A percentile compares a stretch with the other conserved stretches of the same genome.
phyloP scores from a whole-genome alignment of 2,113 vertebrate species.

The Gorsachius goisagi region DNA sequence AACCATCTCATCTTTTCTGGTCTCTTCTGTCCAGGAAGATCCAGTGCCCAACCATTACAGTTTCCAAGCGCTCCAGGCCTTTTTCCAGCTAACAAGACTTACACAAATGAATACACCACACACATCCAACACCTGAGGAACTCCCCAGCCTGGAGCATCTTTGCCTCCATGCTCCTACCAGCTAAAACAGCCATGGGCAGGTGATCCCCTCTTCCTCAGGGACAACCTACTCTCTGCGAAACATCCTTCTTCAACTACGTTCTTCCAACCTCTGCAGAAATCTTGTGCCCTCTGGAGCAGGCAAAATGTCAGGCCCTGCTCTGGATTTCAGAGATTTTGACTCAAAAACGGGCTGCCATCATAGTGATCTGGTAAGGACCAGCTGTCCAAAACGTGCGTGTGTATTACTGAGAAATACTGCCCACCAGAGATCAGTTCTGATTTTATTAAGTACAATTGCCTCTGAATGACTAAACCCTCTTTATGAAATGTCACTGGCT shows the following conservation, averaged over 20 bases:
- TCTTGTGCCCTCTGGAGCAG: not conserved
- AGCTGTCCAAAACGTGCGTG: not conserved
- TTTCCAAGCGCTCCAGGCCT: not conserved
- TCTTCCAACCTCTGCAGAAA: not conserved
- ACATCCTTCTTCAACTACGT: rapidly evolving
- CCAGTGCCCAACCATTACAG: not conserved
- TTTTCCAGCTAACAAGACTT: not conserved
- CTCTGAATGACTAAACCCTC: constrained; percentile 4
- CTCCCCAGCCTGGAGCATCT: not conserved
- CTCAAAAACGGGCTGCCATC: not conserved
- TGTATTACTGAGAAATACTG: not conserved
- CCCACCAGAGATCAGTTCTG: not conserved
- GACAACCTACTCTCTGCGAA: not conserved
- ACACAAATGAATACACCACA: not conserved
- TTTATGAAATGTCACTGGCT: not conserved
- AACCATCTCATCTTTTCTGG: not conserved
- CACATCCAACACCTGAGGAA: not conserved
- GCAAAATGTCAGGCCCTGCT: not conserved
- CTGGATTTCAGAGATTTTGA: not conserved
- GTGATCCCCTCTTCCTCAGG: not conserved
- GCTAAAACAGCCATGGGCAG: not conserved
- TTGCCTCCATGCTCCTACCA: not conserved
- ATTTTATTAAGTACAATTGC: constrained; percentile 25
- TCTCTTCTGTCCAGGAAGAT: not conserved
- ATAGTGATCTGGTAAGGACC: not conserved